These are phyloP conservation scores for Andrena cerasifolii DNA, from an alignment of 1,140 invertebrate species.

Conservation along the genomic window DNA sequence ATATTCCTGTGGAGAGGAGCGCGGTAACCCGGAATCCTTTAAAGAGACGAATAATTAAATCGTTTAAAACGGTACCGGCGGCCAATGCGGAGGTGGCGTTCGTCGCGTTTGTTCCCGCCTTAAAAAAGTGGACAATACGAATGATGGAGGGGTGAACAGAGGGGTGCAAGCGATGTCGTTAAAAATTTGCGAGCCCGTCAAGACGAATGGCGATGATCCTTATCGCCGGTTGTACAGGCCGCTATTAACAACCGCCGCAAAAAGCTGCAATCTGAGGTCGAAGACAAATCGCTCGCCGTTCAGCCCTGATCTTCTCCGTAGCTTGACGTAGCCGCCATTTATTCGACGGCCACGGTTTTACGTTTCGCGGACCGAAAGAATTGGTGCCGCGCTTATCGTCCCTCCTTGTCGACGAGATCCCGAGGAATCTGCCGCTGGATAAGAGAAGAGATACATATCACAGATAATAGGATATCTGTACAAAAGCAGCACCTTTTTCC, in stretches of 20 bases:
- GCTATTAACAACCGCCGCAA: conserved; percentile 71
- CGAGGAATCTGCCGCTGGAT: not conserved
- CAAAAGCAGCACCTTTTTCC: not conserved
- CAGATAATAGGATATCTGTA: not conserved
- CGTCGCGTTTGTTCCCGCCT: not conserved
- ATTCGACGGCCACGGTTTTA: conserved; percentile 51
- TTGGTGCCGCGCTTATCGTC: conserved; percentile 38
- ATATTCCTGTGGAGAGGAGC: conserved; percentile 8
- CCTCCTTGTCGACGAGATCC: conserved; percentile 9
- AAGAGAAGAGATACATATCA: conserved; percentile 19
- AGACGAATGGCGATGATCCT: conserved; percentile 69
- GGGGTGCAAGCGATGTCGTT: conserved; percentile 35
- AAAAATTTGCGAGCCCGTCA: conserved; percentile 65
- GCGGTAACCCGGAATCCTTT: not conserved
- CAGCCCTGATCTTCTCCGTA: conserved; percentile 57
- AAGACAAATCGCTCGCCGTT: conserved; percentile 70
- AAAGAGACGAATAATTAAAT: conserved; percentile 33
- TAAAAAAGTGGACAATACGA: not conserved
- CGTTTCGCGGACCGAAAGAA: conserved; percentile 49
- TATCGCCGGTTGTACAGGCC: conserved; percentile 65
- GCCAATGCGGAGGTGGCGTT: not conserved
- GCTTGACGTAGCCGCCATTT: conserved; percentile 64
- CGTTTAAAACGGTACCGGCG: conserved; percentile 8
- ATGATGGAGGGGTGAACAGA: conserved; percentile 11
- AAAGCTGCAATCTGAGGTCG: conserved; percentile 69